Evolutionary conservation across 2,113 vertebrate species (phyloP), one percentile per base, ranked within the genome.

Genomic region (Nicator chloris): DNA sequence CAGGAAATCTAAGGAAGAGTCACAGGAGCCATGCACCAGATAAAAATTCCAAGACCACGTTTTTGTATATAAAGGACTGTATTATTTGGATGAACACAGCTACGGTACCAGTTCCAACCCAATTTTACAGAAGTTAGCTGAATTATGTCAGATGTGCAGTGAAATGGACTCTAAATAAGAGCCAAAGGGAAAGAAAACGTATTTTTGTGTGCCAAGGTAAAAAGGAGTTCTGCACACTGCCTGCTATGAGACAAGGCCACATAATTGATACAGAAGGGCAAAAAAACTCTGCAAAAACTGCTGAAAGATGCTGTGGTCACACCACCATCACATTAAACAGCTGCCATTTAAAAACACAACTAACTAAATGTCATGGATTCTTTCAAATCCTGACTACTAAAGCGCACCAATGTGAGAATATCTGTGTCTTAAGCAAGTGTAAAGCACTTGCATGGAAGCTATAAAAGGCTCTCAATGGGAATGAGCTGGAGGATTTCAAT

Each of bases 201-300:
- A 31, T 35, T 79, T 87, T 49, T 44, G 4, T n/a, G 17, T 49
- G 11, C 53, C 44, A 54, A 59, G 77, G 17, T 31, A 37, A 68
- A 71, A 23, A 6, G 1, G 7, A 82, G 11, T 21, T 23, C 31
- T 16, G 1, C 15, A 24, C 20, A 6, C 39, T 85, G 57, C 45
- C 14, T 7, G 3, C 30, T 47, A 6, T 5, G 2, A 59, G 15
- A 45, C 11, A 40, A 40, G 16, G 7, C n/a, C 60, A 85, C 9
- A 53, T 9, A 54, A 18, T 8, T 3, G 2, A 50, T 4, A 49
- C 3, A n/a, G 2, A 35, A 4, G 2, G 77, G 14, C 5, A 80
- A 83, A 45, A 39, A 51, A 61, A 33, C 10, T 86, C 22, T 54
- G 18, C 40, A 40, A 65, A n/a, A 83, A 21, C 4, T 72, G n/a